These are phyloP conservation scores for Drosophila burlai DNA, from an alignment of 1,140 invertebrate species.

Conservation along the genomic window DNA sequence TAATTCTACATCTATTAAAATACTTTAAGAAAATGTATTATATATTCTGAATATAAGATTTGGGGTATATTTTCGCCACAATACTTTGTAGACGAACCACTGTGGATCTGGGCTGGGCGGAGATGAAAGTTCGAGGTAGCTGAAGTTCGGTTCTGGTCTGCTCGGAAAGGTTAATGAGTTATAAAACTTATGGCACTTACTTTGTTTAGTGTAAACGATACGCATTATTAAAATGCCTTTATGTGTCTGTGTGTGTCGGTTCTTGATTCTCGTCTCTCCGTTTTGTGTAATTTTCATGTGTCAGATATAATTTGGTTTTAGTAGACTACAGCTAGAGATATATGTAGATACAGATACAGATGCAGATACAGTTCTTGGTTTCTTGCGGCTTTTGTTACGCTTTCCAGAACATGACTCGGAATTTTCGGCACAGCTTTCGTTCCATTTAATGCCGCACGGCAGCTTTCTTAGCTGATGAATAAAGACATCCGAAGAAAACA, in stretches of 20 bases:
- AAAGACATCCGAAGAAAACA: slow-evolving; percentile 56
- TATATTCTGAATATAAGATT: too few relatives aligned
- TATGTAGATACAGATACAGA: slow-evolving; percentile 18
- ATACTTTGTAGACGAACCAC: neutral
- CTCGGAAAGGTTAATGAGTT: slow-evolving; percentile 76
- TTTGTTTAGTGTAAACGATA: slow-evolving; percentile 75
- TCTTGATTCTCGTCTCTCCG: slow-evolving; percentile 10
- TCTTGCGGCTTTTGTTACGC: slow-evolving; percentile 73
- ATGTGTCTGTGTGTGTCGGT: slow-evolving; percentile 32
- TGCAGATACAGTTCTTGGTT: slow-evolving; percentile 56
- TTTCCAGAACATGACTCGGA: slow-evolving; percentile 79
- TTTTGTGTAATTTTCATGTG: slow-evolving; percentile 57
- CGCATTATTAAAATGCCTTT: slow-evolving; percentile 80
- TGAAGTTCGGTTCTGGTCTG: slow-evolving; percentile 41
- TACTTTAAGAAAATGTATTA: neutral
- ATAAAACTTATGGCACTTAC: slow-evolving; percentile 74
- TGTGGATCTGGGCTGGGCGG: slow-evolving; percentile 1
- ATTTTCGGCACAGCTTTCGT: slow-evolving; percentile 74
- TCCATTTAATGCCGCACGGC: slow-evolving; percentile 60
- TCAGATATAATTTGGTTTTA: slow-evolving; percentile 57
- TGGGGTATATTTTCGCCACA: neutral
- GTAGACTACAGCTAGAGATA: slow-evolving; percentile 24
- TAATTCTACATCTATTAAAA: neutral
- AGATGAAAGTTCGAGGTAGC: slow-evolving; percentile 40
- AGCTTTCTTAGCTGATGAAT: slow-evolving; percentile 61